These are phyloP conservation scores for Cataglyphis albicans DNA, from an alignment of 2,888 invertebrate species.

Conservation along the genomic window DNA sequence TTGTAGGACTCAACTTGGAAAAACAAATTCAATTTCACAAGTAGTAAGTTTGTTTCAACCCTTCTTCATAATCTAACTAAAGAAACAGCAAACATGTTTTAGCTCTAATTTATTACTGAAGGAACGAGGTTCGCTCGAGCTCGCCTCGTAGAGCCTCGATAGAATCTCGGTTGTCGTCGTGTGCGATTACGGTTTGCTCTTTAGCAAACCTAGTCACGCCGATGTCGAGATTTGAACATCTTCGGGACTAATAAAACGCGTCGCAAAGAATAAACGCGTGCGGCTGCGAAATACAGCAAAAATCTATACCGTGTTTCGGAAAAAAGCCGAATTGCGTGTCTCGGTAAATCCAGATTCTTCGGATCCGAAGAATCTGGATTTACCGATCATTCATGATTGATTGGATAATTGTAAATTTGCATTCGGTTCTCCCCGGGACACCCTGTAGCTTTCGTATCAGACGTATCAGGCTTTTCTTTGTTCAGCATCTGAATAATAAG, in stretches of 20 bases:
- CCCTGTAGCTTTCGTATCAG: background rate
- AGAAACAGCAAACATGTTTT: background rate
- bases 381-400: background rate
- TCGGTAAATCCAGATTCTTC: constrained; percentile 3
- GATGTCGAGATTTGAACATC: constrained; percentile 65
- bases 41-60: background rate
- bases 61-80: background rate
- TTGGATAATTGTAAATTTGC: background rate
- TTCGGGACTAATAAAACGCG: constrained; percentile 63
- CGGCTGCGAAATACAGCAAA: constrained; percentile 31
- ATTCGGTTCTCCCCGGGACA: constrained; percentile 26
- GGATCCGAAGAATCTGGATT: background rate
- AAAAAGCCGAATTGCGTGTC: background rate
- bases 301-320: constrained; percentile 6
- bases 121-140: constrained; percentile 21
- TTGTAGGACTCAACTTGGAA: background rate
- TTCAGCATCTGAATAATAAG: background rate
- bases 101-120: background rate
- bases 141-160: constrained; percentile 57
- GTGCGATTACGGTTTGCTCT: constrained; percentile 39
- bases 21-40: constrained; percentile 15
- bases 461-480: constrained; percentile 10
- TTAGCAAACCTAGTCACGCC: constrained; percentile 29
- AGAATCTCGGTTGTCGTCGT: constrained; percentile 26
- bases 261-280: constrained; percentile 61